phyloP scores from a whole-genome alignment of 1,140 invertebrate species.

The Riptortus pedestris region DNA sequence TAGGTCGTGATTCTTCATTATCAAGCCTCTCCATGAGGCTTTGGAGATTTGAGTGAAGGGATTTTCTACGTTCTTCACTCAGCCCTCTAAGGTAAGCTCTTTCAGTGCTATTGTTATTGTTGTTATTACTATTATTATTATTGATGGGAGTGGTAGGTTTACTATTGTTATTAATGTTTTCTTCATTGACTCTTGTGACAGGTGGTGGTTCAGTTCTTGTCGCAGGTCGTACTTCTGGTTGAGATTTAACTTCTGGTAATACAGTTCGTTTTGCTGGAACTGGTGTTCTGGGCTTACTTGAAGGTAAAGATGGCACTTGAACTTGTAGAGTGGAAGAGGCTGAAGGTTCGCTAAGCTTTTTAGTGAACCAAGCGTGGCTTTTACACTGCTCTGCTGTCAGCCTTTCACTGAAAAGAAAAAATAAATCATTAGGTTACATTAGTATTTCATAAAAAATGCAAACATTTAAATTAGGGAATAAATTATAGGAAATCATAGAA shows the following conservation, averaged over 20 bases:
- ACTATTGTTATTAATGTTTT: slow-evolving; percentile 4
- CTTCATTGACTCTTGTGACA: neutral
- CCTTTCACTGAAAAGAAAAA: slow-evolving; percentile 43
- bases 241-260: neutral
- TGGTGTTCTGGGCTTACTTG: neutral
- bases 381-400: slow-evolving; percentile 52
- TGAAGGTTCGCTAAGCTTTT: slow-evolving; percentile 23
- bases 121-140: slow-evolving; percentile 4
- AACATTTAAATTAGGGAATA: too few relatives aligned
- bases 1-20: slow-evolving; percentile 1
- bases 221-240: neutral
- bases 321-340: neutral
- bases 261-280: slow-evolving; percentile 4
- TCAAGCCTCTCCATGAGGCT: slow-evolving; percentile 17
- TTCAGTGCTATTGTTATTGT: slow-evolving; percentile 21
- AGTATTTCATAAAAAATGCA: too few relatives aligned
- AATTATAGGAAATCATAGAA: too few relatives aligned
- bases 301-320: neutral
- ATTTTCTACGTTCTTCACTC: slow-evolving; percentile 39
- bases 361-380: slow-evolving; percentile 48
- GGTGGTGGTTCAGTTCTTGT: neutral
- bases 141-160: too few relatives aligned
- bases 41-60: slow-evolving; percentile 32
- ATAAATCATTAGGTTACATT: too few relatives aligned
- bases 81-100: slow-evolving; percentile 33